Evolutionary conservation across 2,113 vertebrate species (phyloP), one percentile per base, ranked within the genome.

Genomic region (Cryptoleucopteryx plumbea): DNA sequence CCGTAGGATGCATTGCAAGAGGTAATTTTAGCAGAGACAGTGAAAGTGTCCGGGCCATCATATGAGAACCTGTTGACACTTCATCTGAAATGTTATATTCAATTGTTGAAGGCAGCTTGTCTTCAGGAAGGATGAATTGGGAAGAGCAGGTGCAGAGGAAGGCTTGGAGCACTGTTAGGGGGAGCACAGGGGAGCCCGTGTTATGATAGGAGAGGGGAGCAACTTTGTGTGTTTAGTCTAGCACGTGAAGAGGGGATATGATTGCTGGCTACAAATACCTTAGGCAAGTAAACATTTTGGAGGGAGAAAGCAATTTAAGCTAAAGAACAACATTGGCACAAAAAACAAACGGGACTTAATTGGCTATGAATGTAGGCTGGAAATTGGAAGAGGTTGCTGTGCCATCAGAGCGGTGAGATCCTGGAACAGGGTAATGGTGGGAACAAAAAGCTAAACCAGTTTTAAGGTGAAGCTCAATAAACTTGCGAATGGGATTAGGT

Each of bases 181-280:
- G 36, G 29, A 88, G 23, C 58, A 15, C 6, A 26, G 50, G 21
- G 31, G 14, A 21, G n/a, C 18, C 59, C 23, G 9, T 78, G 47
- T 82, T 85, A 32, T 13, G 42, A 27, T 9, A 34, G n/a, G 38
- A 66, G 48, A 63, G 43, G 61, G 86, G 58, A 67, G n/a, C 65
- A 89, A 67, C 67, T 75, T 58, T 17, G 9, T 67, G 85, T 90
- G 88, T 95, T 96, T 92, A 80, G 82, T 83, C 77, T 93, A 62
- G 38, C 32, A 40, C 77, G 63, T 81, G 88, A 87, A 90, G 82
- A 96, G 67, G 43, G 43, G 42, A n/a, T 89, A 11, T 52, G 75
- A 40, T 81, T 90, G 62, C 95, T 93, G 88, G 52, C 72, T 94
- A 42, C 78, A 68, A 48, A 32, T 68, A 81, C n/a, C 77, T 77